Evolutionary conservation across 2,797 vertebrate genomes (phyloP), one percentile per base, ranked within the genome.

Genomic region (Centropyge bicolor): DNA sequence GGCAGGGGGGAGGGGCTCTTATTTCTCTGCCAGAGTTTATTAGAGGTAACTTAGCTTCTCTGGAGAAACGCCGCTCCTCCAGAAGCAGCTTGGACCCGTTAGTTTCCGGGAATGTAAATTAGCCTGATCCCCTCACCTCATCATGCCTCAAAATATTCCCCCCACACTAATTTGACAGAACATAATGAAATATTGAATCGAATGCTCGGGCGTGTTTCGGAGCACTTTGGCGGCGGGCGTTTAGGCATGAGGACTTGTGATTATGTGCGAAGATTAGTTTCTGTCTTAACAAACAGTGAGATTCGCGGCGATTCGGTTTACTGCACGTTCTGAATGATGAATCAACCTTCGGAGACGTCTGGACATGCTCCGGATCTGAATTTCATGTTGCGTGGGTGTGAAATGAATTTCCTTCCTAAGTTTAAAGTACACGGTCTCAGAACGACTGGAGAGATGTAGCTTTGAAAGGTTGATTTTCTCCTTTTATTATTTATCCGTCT

Each of bases 1-100:
- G n/a, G n/a, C n/a, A n/a, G 83, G 74, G 72, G 35, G 52, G 61
- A 78, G 66, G 70, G 84, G 86, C 65, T 80, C 91, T 90, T 88
- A 89, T 91, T 92, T 80, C 74, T 75, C 82, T 89, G 90, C 85
- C 88, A 90, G 84, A 86, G 79, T 90, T 94, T 93, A 93, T 93
- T 86, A 89, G 80, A 78, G 81, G 86, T 77, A 85, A 86, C 77
- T 78, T 67, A 73, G 83, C 82, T 86, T 76, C 78, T 88, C 81
- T 52, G 60, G 84, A 84, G 86, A 48, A 82, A 76, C 67, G 46
- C 65, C 27, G 59, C 69, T 71, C 80, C 77, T 79, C 64, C 78
- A 81, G 81, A 88, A 92, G 89, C 86, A 84, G 90, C 86, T 92
- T 84, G 80, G 86, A 81, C 79, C 83, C 80, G 83, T 92, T 92